These are phyloP conservation scores for Aplysia californica DNA, from an alignment of 1,140 invertebrate genomes.

Conservation along the genomic window DNA sequence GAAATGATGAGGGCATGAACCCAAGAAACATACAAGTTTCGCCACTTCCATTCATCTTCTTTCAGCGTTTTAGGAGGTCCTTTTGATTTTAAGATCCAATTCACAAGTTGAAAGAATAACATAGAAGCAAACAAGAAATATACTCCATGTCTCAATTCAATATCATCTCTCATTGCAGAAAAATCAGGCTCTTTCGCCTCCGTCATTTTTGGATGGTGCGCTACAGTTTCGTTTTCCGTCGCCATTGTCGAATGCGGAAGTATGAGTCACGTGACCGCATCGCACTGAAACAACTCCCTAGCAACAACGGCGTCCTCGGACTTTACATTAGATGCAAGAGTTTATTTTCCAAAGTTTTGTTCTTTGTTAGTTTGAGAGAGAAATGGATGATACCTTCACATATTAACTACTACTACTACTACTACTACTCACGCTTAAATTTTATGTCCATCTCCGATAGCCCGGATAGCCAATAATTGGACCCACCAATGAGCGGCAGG, in stretches of 20 bases:
- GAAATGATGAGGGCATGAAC: constrained; percentile 49
- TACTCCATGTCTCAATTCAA: neutral
- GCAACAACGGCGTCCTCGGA: neutral
- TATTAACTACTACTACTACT: too few species aligned
- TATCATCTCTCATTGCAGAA: neutral
- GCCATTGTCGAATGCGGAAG: neutral
- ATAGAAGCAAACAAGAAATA: constrained; percentile 12
- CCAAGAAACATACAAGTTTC: constrained; percentile 58
- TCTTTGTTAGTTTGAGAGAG: too few species aligned
- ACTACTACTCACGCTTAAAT: too few species aligned
- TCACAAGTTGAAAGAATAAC: constrained; percentile 40
- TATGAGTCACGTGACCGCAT: neutral
- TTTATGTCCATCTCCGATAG: too few species aligned
- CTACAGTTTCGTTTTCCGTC: neutral
- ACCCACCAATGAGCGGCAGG: too few species aligned
- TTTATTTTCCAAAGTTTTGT: too few species aligned
- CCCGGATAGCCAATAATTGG: too few species aligned
- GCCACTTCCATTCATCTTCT: constrained; percentile 52
- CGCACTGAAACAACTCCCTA: neutral
- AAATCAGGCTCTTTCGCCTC: neutral
- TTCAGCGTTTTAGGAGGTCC: constrained; percentile 38
- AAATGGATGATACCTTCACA: too few species aligned
- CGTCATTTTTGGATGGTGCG: neutral
- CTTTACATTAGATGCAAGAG: too few species aligned
- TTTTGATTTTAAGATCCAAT: constrained; percentile 30